phyloP scores from a whole-genome alignment of 2,797 vertebrate genomes.

The Gallinago solitaria region DNA sequence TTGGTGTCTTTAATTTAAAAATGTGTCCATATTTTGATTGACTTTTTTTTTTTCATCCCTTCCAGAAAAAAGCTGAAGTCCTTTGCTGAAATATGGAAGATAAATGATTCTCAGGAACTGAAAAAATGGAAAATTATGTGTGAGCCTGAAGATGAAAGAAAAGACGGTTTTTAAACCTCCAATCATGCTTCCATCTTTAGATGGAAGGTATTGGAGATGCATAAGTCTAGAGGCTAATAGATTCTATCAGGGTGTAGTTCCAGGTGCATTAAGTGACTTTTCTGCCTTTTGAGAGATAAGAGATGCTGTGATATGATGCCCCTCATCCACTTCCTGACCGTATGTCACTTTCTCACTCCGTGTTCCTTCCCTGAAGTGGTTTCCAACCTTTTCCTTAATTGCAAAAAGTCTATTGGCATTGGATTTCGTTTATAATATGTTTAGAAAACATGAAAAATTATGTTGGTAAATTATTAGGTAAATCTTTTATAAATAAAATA shows the following conservation, averaged over 20 bases:
- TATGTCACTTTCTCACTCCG: not conserved
- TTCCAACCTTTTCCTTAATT: not conserved
- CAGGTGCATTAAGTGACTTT: not conserved
- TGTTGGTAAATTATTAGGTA: not conserved
- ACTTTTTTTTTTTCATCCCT: not conserved
- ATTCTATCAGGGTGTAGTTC: not conserved
- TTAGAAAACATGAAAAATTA: not conserved
- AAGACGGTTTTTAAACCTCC: constrained; percentile 27
- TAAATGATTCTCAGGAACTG: constrained; percentile 59
- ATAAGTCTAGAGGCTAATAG: not conserved
- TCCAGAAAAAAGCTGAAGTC: constrained; percentile 71
- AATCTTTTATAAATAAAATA: constrained; percentile 40
- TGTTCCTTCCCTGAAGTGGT: not conserved
- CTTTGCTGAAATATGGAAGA: constrained; percentile 74
- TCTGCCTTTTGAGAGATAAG: not conserved
- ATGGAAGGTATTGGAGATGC: not conserved
- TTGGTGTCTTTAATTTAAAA: not conserved
- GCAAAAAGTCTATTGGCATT: not conserved
- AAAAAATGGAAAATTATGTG: constrained; percentile 60
- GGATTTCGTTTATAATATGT: not conserved
- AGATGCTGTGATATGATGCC: not conserved
- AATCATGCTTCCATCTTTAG: not conserved
- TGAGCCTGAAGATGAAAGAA: constrained; percentile 44
- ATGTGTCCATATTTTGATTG: not conserved
- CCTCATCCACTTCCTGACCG: not conserved